Conservation (phyloP, 2,113 vertebrate species). For the Mugil cephalus region DNA sequence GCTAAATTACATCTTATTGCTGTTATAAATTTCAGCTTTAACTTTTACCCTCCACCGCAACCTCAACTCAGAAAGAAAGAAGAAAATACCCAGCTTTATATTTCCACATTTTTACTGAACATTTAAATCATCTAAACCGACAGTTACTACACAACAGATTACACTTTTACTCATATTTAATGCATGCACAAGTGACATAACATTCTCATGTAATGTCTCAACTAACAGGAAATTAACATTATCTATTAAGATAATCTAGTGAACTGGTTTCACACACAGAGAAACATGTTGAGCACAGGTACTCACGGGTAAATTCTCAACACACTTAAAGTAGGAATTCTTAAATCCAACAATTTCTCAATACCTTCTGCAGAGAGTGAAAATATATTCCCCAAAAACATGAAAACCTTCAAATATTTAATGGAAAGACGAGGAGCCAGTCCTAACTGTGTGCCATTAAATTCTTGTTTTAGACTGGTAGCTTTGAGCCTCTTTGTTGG, state of each 20-base stretch:
- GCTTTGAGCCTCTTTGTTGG: conserved; percentile 72
- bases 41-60: not conserved
- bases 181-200: conserved; percentile 32
- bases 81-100: not conserved
- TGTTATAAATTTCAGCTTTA: conserved; percentile 10
- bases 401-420: conserved; percentile 46
- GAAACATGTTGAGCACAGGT: conserved; percentile 35
- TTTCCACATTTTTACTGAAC: conserved; percentile 36
- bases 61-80: conserved; percentile 10
- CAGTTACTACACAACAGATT: not conserved
- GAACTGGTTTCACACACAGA: conserved; percentile 26
- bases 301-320: conserved; percentile 64
- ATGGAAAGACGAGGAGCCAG: conserved; percentile 31
- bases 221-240: conserved; percentile 3
- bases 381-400: conserved; percentile 52
- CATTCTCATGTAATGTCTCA: conserved; percentile 3
- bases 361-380: conserved; percentile 41
- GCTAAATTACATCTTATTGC: conserved; percentile 29
- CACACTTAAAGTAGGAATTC: conserved; percentile 57
- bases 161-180: not conserved
- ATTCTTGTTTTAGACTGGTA: conserved; percentile 65
- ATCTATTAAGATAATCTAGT: conserved; percentile 14
- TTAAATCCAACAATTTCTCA: conserved; percentile 59
- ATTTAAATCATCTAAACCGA: conserved; percentile 16
- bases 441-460: conserved; percentile 66